Base-by-base conservation (phyloP, 2,888 invertebrate genomes). In the Zootermopsis nevadensis region DNA sequence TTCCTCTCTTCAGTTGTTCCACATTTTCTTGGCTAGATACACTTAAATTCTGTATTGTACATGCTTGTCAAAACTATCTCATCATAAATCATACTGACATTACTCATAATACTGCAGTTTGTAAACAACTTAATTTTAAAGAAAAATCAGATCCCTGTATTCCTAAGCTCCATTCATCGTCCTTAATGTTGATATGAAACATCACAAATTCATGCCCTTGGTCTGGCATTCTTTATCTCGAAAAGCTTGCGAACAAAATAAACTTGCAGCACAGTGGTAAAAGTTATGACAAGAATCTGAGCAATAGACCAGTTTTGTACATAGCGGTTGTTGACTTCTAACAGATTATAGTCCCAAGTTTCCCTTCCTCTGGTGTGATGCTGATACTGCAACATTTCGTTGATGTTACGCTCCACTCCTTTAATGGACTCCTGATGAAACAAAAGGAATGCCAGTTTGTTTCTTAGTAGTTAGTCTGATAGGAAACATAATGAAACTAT, bases 171-270 rank as follows among this genome's bases (percentile, higher is more conserved):
- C 60, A 27, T n/a, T 60, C 48, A 15, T n/a, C 12, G 10, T 60
- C 60, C 3, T 3, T 60, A 60, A 8, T n/a, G 7, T 60, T 60
- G n/a, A 22, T n/a, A 22, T 6, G 27, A 27, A 27, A n/a, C 12
- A 22, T 10, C 19, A 31, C 67, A 12, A n/a, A 24, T 2, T 80
- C 74, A 80, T 35, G 80, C 72, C 30, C 84, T 42, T 33, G 84
- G 83, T n/a, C 81, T 81, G 24, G 69, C 53, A 77, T 82, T 82
- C 88, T 95, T 95, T 0, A 94, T 93, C 88, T 96, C 95, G 88
- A 98, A 98, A 22, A 98, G 90, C 90, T 97, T 96, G 85, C 96
- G 93, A 24, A 98, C 95, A 89, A 98, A 98, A 89, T 94, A 96
- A 1, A 98, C 97, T 90, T 96, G 96, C 77, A 95, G 88, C 0